Evolutionary conservation across 2,888 invertebrate species (phyloP).

Genomic region (Aelia acuminata): DNA sequence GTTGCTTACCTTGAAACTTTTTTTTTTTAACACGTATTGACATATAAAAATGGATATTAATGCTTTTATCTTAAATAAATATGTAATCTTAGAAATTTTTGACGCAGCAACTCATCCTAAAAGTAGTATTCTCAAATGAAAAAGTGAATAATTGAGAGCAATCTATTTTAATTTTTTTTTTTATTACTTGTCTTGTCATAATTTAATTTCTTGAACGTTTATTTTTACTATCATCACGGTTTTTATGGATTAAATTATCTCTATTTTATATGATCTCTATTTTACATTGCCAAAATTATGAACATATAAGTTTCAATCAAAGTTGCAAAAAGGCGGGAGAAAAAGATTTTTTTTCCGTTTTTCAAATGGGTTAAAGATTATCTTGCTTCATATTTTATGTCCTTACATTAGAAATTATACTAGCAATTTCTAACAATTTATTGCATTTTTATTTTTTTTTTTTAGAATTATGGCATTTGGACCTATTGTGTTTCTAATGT

Average conservation of each 20-base stretch:
- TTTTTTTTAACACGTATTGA: not conserved
- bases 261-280: no score
- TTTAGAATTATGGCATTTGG: not conserved
- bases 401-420: not conserved
- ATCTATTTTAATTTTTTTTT: not conserved
- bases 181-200: not conserved
- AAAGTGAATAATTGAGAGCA: not conserved
- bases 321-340: constrained; percentile 6
- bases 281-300: no score
- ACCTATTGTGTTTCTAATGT: not conserved
- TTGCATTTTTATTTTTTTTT: not conserved
- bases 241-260: not conserved
- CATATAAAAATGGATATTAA: not conserved
- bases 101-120: not conserved
- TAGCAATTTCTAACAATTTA: not conserved
- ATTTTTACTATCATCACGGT: not conserved
- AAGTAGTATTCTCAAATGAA: not conserved
- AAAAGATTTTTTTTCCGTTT: not conserved
- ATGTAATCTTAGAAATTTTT: not conserved
- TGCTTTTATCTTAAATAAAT: not conserved
- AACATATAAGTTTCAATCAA: not conserved
- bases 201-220: not conserved
- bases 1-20: constrained; percentile 30
- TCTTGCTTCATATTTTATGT: not conserved
- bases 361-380: not conserved